Percentiles rank a stretch among this genome's conserved stretches.
Evolutionary conservation across 2,113 vertebrate species (phyloP).

Genomic region (Limanda limanda): DNA sequence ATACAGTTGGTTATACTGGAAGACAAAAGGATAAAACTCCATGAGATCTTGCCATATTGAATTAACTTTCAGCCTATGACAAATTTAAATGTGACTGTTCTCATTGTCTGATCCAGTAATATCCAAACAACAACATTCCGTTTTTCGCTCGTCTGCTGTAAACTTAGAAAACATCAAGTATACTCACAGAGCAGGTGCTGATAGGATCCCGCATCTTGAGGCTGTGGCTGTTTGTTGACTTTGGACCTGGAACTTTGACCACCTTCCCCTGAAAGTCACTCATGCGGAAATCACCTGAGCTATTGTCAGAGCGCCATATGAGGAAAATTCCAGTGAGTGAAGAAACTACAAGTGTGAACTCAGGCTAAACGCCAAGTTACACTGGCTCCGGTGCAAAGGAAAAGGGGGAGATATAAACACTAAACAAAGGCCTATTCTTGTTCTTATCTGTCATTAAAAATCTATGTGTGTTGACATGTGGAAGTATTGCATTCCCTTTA

Average conservation of each 20-base stretch:
- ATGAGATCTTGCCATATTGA: not conserved
- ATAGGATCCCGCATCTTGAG: slow-evolving; percentile 88
- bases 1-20: slow-evolving; percentile 88
- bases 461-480: too few species aligned
- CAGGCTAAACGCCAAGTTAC: not conserved
- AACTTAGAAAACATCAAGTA: slow-evolving; percentile 12
- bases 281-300: slow-evolving; percentile 79
- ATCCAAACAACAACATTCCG: not conserved
- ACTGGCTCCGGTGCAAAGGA: not conserved
- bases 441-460: too few species aligned
- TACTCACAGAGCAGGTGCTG: slow-evolving; percentile 87
- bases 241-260: slow-evolving; percentile 76
- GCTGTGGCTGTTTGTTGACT: slow-evolving; percentile 73
- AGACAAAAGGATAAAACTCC: slow-evolving; percentile 32
- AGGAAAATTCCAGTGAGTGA: slow-evolving; percentile 56
- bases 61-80: not conserved
- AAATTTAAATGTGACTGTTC: not conserved
- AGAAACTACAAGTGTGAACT: slow-evolving; percentile 20
- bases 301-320: not conserved
- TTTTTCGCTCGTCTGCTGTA: not conserved
- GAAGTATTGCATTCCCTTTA: too few species aligned
- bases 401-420: not conserved
- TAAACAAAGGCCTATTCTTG: slow-evolving; percentile 9
- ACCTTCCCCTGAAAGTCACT: slow-evolving; percentile 68
- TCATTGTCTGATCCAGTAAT: not conserved